phyloP scores from a whole-genome alignment of 2,113 vertebrate genomes.

The Arenaria interpres region DNA sequence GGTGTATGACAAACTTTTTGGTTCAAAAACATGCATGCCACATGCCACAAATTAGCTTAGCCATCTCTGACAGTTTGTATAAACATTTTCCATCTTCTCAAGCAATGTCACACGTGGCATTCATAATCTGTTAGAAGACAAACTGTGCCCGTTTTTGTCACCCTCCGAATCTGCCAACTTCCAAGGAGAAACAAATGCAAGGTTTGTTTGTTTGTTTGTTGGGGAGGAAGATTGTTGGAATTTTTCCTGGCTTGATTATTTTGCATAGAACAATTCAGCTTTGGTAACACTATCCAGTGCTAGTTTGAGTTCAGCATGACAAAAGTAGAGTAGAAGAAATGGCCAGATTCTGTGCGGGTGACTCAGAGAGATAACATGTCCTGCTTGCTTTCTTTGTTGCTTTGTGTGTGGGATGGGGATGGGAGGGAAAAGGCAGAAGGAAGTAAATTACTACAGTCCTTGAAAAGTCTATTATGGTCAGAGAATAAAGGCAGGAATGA shows the following conservation, averaged over 20 bases:
- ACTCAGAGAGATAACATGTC: not conserved
- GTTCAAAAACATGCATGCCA: conserved; percentile 15
- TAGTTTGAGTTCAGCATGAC: not conserved
- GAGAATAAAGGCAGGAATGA: not conserved
- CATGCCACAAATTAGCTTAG: conserved; percentile 7
- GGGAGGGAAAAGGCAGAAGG: not conserved
- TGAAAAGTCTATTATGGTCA: not conserved
- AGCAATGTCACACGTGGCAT: conserved; percentile 44
- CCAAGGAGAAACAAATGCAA: conserved; percentile 21
- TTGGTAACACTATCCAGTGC: not conserved
- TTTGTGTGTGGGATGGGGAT: not conserved
- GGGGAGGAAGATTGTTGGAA: not conserved
- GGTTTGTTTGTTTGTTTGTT: not conserved
- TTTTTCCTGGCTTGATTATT: conserved; percentile 41
- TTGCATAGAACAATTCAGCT: not conserved
- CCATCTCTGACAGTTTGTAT: conserved; percentile 24
- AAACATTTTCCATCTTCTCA: conserved; percentile 56
- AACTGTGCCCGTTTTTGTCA: conserved; percentile 56
- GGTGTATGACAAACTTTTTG: conserved; percentile 46
- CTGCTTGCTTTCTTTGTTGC: not conserved
- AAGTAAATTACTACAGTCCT: not conserved
- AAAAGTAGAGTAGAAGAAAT: not conserved
- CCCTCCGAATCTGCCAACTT: conserved; percentile 54
- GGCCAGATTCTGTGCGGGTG: not conserved
- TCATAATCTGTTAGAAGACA: conserved; percentile 65